Percentiles rank a stretch among this genome's conserved stretches.
Evolutionary conservation across 2,888 invertebrate species (phyloP).

Genomic region (Oligia strigilis): DNA sequence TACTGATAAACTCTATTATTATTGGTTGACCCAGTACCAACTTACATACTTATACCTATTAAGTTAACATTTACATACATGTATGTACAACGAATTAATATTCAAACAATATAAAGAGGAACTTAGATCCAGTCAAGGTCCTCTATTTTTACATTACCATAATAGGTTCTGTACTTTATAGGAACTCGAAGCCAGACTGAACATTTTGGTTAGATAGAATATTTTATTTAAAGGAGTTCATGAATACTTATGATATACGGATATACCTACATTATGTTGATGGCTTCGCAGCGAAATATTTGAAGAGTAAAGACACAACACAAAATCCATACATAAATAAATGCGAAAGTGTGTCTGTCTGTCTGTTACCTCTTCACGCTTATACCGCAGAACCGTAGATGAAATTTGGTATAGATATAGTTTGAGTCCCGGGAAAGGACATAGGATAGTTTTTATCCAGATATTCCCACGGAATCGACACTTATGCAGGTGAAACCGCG

Average conservation of each 20-base stretch:
- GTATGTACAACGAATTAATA: constrained; percentile 21
- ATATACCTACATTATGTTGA: background rate
- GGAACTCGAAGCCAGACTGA: background rate
- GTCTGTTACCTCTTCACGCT: too few species aligned
- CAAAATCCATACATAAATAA: too few species aligned
- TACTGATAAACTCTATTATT: constrained; percentile 11
- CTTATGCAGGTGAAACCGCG: too few species aligned
- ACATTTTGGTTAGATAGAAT: constrained; percentile 1
- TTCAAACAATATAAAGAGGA: constrained; percentile 28
- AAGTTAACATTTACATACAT: constrained; percentile 29
- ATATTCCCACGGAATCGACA: too few species aligned
- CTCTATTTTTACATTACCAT: constrained; percentile 4
- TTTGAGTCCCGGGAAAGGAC: too few species aligned
- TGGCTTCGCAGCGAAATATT: background rate
- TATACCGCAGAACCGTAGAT: too few species aligned
- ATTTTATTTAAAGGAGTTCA: background rate
- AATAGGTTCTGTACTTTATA: background rate
- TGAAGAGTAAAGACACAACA: background rate
- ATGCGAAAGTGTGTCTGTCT: too few species aligned
- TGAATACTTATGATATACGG: background rate
- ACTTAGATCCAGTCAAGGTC: constrained; percentile 8
- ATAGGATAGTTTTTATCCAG: too few species aligned
- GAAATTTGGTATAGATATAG: too few species aligned
- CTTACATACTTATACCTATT: background rate
- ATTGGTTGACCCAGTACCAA: background rate